Evolutionary conservation across 2,797 vertebrate species (phyloP), one percentile per base, ranked within the genome.

Genomic region (Diplodus sargus): DNA sequence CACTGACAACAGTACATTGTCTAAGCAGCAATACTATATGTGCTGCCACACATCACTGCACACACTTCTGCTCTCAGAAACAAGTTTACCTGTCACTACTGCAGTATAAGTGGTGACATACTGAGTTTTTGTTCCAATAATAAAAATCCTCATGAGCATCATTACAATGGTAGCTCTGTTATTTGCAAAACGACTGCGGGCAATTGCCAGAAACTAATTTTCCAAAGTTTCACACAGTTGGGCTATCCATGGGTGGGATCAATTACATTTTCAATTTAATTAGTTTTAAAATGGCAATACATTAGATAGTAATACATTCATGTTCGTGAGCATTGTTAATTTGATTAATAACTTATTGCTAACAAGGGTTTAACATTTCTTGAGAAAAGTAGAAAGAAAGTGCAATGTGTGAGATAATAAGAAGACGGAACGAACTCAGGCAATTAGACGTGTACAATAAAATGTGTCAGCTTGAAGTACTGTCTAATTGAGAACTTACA

Each of bases 401-500:
- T 17, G 43, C 25, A 79, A 71, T 80, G 74, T 75, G 49, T 76
- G 53, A 70, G 59, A 74, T 85, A 74, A 68, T 64, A 66, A 64
- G 39, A 42, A 59, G 39, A 84, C 52, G 45, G 52, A 78, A 71
- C 4, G 30, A 81, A 76, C 18, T 34, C 42, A 68, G 62, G 59
- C 62, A 78, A 79, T 85, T 79, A 70, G 45, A 78, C 47, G 54
- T 49, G 59, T 63, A 70, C 54, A 85, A 73, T 79, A 74, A 80
- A 69, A 39, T 78, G 58, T 78, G 65, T 78, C 64, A 62, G 72
- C 67, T 63, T 68, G 22, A 77, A 76, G 53, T 70, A 49, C 22
- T 62, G 28, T 65, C n/a, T 81, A 81, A 87, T 56, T 85, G 63
- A 85, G 76, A 66, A 76, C 53, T 68, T 81, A 70, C 59, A 79